phyloP scores from a whole-genome alignment of 2,888 invertebrate genomes.

The Drosophila mayaguana region DNA sequence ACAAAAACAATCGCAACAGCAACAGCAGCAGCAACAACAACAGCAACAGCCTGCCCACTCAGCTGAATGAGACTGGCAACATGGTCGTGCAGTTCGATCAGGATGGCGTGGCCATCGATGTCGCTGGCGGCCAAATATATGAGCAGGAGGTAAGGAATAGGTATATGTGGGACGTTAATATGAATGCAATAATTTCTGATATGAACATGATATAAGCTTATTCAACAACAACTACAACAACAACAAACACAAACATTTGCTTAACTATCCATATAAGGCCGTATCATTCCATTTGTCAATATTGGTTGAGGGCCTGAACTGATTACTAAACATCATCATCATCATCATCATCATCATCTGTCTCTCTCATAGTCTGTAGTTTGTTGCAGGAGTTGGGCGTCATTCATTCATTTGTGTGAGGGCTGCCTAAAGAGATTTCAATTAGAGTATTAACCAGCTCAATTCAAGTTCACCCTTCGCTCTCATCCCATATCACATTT shows the following conservation, averaged over 20 bases:
- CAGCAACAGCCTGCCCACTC: slow-evolving; percentile 53
- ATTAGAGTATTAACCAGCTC: background rate
- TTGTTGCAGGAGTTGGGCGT: background rate
- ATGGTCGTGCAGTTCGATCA: slow-evolving; percentile 43
- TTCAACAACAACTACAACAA: background rate
- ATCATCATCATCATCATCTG: background rate
- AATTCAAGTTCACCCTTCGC: background rate
- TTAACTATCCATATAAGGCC: background rate
- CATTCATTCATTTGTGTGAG: background rate
- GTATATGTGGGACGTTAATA: background rate
- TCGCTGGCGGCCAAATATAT: slow-evolving; percentile 23
- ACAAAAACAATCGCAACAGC: slow-evolving; percentile 23
- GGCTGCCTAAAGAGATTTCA: background rate
- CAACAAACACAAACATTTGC: slow-evolving; percentile 4
- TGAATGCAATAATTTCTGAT: background rate
- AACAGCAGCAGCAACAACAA: slow-evolving; percentile 28
- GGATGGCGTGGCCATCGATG: slow-evolving; percentile 34
- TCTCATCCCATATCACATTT: background rate
- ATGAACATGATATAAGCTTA: background rate
- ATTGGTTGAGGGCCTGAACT: background rate
- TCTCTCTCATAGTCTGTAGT: background rate
- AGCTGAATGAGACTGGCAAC: slow-evolving; percentile 39
- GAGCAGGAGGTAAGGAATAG: slow-evolving; percentile 64
- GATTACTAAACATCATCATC: background rate
- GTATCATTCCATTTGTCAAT: background rate